Evolutionary conservation across 2,113 vertebrate species (phyloP), one percentile per base, ranked within the genome.

Genomic region (Cynopterus brachyotis): DNA sequence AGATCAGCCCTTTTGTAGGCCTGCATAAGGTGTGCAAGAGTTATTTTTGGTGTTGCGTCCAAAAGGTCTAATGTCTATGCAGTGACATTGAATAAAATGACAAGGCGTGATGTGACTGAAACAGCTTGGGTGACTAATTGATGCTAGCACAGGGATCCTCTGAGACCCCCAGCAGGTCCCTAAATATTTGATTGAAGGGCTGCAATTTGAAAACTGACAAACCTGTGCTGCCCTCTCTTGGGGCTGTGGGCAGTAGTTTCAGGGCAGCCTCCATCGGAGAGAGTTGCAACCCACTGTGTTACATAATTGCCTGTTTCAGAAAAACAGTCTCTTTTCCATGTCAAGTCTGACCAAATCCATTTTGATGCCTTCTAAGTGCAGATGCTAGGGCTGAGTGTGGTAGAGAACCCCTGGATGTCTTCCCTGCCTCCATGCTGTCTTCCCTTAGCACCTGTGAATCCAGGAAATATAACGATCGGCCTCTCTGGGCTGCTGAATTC

Each of bases 11-110:
- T 79, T 55, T 15, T 0, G 10, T 1, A 32, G 47, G 15, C 0
- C 0, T 9, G 8, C 12, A 1, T 2, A 7, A 10, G 50, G 12
- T 2, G 2, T 4, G 10, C 4, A 45, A 13, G 59, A 30, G 24
- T 62, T 69, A 70, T 37, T 82, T 86, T 70, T 32, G 22, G 11
- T 9, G 9, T 73, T 70, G 15, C 2, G 0, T 2, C 42, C 35
- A 57, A 60, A 30, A 57, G 24, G n/a, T 42, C 3, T 40, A 47
- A 87, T 24, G 50, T 24, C 28, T 6, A 37, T 17, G 55, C 0
- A 28, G 73, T 62, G 30, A 7, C 5, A 7, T 22, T 57, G 40
- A 73, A 30, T n/a, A 42, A 35, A 35, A 45, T 2, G 45, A 35
- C 11, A 13, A 70, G 57, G 22, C 2, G 1, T 35, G 35, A 53